Base-by-base conservation (phyloP, 2,113 vertebrate genomes). In the Enhydra lutris region DNA sequence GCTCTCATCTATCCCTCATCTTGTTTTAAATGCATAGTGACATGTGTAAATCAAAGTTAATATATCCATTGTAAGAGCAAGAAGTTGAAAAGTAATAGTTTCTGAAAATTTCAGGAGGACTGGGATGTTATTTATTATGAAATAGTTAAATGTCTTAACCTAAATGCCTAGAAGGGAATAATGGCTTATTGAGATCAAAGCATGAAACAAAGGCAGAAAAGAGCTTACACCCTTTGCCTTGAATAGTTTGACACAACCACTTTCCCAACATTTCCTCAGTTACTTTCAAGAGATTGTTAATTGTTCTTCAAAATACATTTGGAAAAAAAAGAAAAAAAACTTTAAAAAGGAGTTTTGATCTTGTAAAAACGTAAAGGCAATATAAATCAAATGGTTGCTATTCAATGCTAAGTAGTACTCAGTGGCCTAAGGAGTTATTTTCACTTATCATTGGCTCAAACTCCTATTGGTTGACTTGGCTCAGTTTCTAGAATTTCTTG, bases 351-450 rank as follows among this genome's bases (percentile, higher is more conserved):
- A 71, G 5, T 74, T 96, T 86, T 92, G 89, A 67, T 83, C 29
- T 36, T 95, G 14, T 50, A 55, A 94, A 97, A 96, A 57, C 26
- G 91, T 83, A 94, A 97, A 83, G 50, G n/a, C 12, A 88, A 50
- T 82, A 86, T 94, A 98, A 97, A 97, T 92, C 84, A 95, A 85
- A 92, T 71, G 61, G 17, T 87, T 96, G 20, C 69, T 88, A 29
- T 94, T 87, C 23, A 63, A 55, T 87, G 82, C 69, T 83, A 95
- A 95, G 67, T 57, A 80, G 55, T 36, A 42, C 23, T 88, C 34
- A 50, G 24, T 47, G 65, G 69, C 57, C 90, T 93, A 31, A 52
- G 81, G 55, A 86, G 11, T 91, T 97, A 84, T 94, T 97, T 97
- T 89, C 67, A 47, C 69, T 81, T 84, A 87, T 93, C 61, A 57